Evolutionary conservation across 2,888 invertebrate species (phyloP), one percentile per base, ranked within the genome.

Genomic region (Bembecia ichneumoniformis): DNA sequence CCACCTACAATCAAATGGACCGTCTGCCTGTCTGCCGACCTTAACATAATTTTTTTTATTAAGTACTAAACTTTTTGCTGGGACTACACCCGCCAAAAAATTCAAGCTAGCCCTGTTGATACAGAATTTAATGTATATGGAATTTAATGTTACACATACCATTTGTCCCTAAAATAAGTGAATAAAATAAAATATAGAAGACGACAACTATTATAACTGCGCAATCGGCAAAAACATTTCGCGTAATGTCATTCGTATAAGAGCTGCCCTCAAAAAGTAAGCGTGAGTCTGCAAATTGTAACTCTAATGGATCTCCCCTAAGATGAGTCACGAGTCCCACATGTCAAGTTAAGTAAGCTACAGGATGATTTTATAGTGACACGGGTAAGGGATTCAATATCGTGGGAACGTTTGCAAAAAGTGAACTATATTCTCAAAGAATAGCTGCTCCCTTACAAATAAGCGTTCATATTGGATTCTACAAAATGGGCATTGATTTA

Each of bases 301-400:
- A 68, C 63, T 58, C 75, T 82, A 82, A 84, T 81, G 81, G 80
- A 81, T 74, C 72, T 64, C 71, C 71, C 71, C 63, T 64, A 73
- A 74, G 74, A 77, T 79, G 77, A 79, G 66, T 77, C 77, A 74
- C 67, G 70, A 66, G 68, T 67, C 72, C 74, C 77, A 68, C 72
- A 75, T 79, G 77, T 73, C 74, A 72, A 68, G 69, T 62, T 64
- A 66, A 67, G 66, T 68, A 69, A 71, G 68, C 70, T 64, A 65
- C 63, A 64, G 63, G 59, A 60, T 63, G 66, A 63, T 68, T 68
- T 66, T 66, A 68, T 68, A 67, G 62, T 65, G 66, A 44, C 44
- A 17, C 44, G 44, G 44, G 44, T 64, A 54, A 51, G 59, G 62
- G 62, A 10, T 40, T 40, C 62, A 67, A 62, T 73, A 68, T 67